phyloP scores from a whole-genome alignment of 1,140 invertebrate species.

The Batillaria attramentaria region DNA sequence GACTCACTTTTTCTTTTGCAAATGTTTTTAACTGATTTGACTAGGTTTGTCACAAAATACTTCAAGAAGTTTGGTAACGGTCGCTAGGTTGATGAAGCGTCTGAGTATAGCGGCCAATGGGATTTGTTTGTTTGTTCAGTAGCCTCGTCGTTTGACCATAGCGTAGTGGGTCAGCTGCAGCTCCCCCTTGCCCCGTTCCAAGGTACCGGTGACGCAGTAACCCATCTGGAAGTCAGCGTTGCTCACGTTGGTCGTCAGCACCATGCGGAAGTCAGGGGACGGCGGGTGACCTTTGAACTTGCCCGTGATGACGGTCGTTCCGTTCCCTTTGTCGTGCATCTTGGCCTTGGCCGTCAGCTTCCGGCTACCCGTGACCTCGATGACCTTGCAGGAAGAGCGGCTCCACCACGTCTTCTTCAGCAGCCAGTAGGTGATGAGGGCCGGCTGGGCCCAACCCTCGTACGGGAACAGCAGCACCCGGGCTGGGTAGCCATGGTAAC shows the following conservation, averaged over 20 bases:
- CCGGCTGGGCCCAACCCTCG: conserved; percentile 88
- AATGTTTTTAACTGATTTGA: background rate
- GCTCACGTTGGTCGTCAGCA: conserved; percentile 83
- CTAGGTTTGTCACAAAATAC: background rate
- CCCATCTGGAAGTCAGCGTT: conserved; percentile 90
- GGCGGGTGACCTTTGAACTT: conserved; percentile 81
- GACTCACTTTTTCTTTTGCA: background rate
- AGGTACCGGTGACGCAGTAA: conserved; percentile 88
- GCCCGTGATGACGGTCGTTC: conserved; percentile 84
- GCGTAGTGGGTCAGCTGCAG: conserved; percentile 90
- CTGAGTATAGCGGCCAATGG: background rate
- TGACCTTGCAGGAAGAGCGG: conserved; percentile 84
- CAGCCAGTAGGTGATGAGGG: conserved; percentile 89
- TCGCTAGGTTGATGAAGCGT: background rate
- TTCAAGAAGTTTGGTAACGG: background rate
- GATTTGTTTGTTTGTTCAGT: conserved; percentile 41
- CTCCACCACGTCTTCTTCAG: conserved; percentile 90
- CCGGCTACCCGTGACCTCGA: conserved; percentile 82
- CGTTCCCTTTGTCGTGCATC: conserved; percentile 84
- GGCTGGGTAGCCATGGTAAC: conserved; percentile 81
- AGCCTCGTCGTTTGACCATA: conserved; percentile 81
- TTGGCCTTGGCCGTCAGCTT: conserved; percentile 84
- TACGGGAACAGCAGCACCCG: conserved; percentile 87
- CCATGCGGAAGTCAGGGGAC: conserved; percentile 76
- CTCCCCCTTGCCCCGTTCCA: conserved; percentile 84